Evolutionary conservation across 2,888 invertebrate species (phyloP), one percentile per base, ranked within the genome.

Genomic region (Yponomeuta cagnagella): DNA sequence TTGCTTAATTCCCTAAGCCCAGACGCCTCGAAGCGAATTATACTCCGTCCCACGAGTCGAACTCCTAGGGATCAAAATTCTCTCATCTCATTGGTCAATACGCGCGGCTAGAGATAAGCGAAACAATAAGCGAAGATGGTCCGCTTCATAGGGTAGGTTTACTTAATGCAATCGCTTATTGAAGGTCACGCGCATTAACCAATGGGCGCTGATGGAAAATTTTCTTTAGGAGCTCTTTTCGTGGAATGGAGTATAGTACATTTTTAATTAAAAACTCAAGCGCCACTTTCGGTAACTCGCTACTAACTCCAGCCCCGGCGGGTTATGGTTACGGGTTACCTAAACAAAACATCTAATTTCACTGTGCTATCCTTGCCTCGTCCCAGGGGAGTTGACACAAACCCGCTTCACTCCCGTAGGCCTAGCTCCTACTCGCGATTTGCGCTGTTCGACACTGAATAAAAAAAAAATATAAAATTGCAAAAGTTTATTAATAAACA

Each of bases 261-360:
- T 58, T 58, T 58, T 58, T 58, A 58, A 58, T 58, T 58, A 58
- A 58, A 58, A 58, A 58, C 15, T 15, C 52, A 58, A 58, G 15
- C 15, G 15, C 52, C 15, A 58, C 52, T 15, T 58, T 5, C 12
- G 52, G 15, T 5, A 12, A 15, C 52, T 1, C 12, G 52, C 15
- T 15, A 58, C 52, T 15, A 58, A 58, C 52, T 58, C 52, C 52
- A 15, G 52, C 52, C 12, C 52, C 52, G 52, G 15, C 5, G 52
- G 52, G 52, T 58, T 58, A 12, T 58, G 12, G 15, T 58, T 15
- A 15, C 52, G 52, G 52, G 52, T 58, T 58, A 58, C 52, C 52
- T 58, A 58, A 58, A 58, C 52, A 58, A 58, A 58, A 58, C 52
- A 58, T 58, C 52, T 58, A 58, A 58, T 58, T 58, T 58, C 52